Conservation (phyloP, 2,888 invertebrate species). For the Prosopocoilus inquinatus region DNA sequence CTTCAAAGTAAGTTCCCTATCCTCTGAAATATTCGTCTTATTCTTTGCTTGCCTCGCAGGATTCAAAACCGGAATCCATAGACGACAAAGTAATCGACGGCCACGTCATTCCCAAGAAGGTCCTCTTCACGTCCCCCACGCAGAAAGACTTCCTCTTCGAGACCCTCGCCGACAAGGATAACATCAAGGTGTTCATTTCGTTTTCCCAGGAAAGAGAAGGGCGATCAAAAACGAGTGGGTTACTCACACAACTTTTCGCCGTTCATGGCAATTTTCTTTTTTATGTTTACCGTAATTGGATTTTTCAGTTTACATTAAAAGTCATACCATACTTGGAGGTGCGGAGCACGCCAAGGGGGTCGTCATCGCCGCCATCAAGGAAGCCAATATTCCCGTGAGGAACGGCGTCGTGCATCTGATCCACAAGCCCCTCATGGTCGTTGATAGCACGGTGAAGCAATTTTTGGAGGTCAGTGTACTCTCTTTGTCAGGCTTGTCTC, state of each 20-base stretch:
- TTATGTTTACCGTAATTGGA: neutral
- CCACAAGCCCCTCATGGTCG: slow-evolving; percentile 86
- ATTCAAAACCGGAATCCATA: slow-evolving; percentile 59
- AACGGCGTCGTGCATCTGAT: slow-evolving; percentile 94
- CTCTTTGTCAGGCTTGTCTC: neutral
- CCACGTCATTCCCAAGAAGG: slow-evolving; percentile 84
- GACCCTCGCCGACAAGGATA: slow-evolving; percentile 80
- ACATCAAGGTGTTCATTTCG: slow-evolving; percentile 78
- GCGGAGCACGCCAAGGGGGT: slow-evolving; percentile 77
- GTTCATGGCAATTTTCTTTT: slow-evolving; percentile 1
- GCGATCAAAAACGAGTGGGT: slow-evolving; percentile 61
- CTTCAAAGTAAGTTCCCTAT: slow-evolving; percentile 65
- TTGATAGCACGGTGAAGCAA: slow-evolving; percentile 82
- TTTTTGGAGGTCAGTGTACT: slow-evolving; percentile 73
- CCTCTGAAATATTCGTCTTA: slow-evolving; percentile 7
- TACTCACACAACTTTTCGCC: neutral
- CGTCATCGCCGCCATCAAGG: slow-evolving; percentile 83
- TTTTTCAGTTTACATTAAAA: slow-evolving; percentile 76
- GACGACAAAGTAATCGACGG: slow-evolving; percentile 85
- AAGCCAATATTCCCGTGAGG: slow-evolving; percentile 86
- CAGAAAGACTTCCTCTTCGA: slow-evolving; percentile 70
- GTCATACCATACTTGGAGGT: slow-evolving; percentile 78
- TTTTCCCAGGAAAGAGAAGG: slow-evolving; percentile 73
- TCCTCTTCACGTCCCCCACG: slow-evolving; percentile 83
- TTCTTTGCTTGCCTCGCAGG: slow-evolving; percentile 30